Evolutionary conservation across 2,888 invertebrate species (phyloP).

Genomic region (Eremobia ochroleuca): DNA sequence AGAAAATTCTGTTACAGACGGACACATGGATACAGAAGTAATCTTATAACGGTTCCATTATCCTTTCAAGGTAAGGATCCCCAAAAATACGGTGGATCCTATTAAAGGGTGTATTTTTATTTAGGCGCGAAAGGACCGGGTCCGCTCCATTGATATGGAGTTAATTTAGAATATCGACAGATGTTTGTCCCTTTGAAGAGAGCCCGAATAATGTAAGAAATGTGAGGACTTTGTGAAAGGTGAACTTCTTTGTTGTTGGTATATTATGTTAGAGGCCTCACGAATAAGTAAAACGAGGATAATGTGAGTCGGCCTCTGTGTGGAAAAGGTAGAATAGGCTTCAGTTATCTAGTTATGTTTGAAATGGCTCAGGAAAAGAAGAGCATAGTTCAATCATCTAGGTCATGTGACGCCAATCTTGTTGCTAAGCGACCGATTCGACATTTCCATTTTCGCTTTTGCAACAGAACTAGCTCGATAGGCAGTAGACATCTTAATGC

Average conservation of each 20-base stretch:
- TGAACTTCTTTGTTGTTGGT: constrained; percentile 25
- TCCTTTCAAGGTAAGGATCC: neutral
- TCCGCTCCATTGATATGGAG: constrained; percentile 55
- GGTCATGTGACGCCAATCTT: neutral
- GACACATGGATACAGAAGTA: neutral
- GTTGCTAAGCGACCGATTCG: neutral
- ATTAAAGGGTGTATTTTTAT: constrained; percentile 61
- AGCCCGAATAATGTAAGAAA: constrained; percentile 34
- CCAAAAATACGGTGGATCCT: constrained; percentile 34
- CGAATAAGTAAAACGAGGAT: constrained; percentile 30
- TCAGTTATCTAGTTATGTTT: constrained; percentile 1
- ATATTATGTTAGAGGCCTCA: constrained; percentile 24
- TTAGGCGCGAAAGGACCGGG: constrained; percentile 37
- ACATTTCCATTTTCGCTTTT: neutral
- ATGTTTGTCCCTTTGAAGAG: constrained; percentile 55
- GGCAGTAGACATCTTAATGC: neutral
- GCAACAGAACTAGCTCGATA: neutral
- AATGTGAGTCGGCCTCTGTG: neutral
- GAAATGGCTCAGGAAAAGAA: neutral
- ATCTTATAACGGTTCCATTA: neutral
- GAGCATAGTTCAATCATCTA: neutral
- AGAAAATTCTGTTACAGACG: neutral
- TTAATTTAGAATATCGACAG: constrained; percentile 64
- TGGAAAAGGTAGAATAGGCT: neutral
- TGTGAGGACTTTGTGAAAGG: constrained; percentile 36